phyloP scores from a whole-genome alignment of 2,797 vertebrate genomes.

The Siniperca undulata region DNA sequence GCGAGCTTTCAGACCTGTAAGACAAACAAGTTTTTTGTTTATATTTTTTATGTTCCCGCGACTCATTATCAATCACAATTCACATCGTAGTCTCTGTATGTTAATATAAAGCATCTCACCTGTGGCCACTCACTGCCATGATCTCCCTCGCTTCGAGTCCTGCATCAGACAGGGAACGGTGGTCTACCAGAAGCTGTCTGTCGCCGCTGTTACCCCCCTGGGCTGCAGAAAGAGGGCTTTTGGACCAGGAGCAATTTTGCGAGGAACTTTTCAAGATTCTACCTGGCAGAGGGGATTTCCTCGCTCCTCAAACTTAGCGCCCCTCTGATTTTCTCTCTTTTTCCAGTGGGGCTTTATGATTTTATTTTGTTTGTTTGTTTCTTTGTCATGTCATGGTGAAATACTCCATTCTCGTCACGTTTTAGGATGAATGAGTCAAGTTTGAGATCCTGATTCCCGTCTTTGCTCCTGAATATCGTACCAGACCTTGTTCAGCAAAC shows the following conservation, averaged over 20 bases:
- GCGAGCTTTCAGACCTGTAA: too few species aligned
- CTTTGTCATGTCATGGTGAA: conserved; percentile 1
- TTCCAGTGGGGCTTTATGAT: conserved; percentile 14
- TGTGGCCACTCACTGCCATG: conserved; percentile 6
- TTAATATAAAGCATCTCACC: conserved; percentile 7
- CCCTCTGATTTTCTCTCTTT: not conserved
- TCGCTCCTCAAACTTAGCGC: conserved; percentile 37
- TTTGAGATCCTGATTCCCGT: too few species aligned
- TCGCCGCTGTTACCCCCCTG: conserved; percentile 28
- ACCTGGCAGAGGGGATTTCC: conserved; percentile 29
- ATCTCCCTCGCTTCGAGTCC: conserved; percentile 14
- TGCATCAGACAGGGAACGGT: not conserved
- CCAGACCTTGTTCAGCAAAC: too few species aligned
- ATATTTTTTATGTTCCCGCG: too few species aligned
- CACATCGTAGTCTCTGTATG: not conserved
- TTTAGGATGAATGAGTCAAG: not conserved
- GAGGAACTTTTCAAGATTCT: too few species aligned
- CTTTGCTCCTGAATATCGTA: too few species aligned
- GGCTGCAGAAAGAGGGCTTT: not conserved
- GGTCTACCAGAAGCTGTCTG: conserved; percentile 38
- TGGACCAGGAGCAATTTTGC: too few species aligned
- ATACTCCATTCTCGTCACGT: not conserved
- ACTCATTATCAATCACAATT: too few species aligned
- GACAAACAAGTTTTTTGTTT: too few species aligned
- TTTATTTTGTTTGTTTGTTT: conserved; percentile 10